These are phyloP conservation scores for Pseudorhombus dupliciocellatus DNA, from an alignment of 2,113 vertebrate genomes.

Conservation along the genomic window DNA sequence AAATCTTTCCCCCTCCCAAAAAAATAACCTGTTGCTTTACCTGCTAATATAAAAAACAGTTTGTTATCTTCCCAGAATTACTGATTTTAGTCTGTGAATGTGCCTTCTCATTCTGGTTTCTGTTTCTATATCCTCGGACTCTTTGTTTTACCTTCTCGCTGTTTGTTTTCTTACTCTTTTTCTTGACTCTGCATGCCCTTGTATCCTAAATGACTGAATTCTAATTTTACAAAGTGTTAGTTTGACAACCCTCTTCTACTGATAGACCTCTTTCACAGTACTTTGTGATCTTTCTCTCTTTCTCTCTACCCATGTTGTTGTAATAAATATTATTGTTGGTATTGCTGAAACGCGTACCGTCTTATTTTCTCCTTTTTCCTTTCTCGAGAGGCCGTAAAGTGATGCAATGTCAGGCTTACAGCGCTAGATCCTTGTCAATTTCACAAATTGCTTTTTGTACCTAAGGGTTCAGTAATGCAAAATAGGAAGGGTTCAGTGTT, in stretches of 20 bases:
- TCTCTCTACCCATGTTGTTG: conserved; percentile 91
- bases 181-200: conserved; percentile 83
- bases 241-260: conserved; percentile 89
- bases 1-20: conserved; percentile 57
- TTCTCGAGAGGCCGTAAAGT: conserved; percentile 50
- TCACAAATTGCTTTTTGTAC: conserved; percentile 82
- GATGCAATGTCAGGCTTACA: conserved; percentile 47
- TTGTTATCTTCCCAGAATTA: conserved; percentile 80
- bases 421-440: conserved; percentile 83
- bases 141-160: conserved; percentile 70
- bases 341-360: conserved; percentile 93
- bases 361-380: conserved; percentile 79
- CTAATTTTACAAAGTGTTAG: conserved; percentile 81
- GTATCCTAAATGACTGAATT: conserved; percentile 79
- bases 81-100: conserved; percentile 92
- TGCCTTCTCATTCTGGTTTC: conserved; percentile 93
- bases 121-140: conserved; percentile 77
- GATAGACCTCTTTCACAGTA: conserved; percentile 86
- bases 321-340: conserved; percentile 99
- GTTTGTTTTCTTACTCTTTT: conserved; percentile 63
- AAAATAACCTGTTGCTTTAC: conserved; percentile 73
- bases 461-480: conserved; percentile 46
- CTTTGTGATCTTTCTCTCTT: conserved; percentile 88
- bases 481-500: conserved; percentile 44
- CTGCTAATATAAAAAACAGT: conserved; percentile 62